These are phyloP conservation scores for Anniella stebbinsi DNA, from an alignment of 2,797 vertebrate genomes.

Conservation along the genomic window DNA sequence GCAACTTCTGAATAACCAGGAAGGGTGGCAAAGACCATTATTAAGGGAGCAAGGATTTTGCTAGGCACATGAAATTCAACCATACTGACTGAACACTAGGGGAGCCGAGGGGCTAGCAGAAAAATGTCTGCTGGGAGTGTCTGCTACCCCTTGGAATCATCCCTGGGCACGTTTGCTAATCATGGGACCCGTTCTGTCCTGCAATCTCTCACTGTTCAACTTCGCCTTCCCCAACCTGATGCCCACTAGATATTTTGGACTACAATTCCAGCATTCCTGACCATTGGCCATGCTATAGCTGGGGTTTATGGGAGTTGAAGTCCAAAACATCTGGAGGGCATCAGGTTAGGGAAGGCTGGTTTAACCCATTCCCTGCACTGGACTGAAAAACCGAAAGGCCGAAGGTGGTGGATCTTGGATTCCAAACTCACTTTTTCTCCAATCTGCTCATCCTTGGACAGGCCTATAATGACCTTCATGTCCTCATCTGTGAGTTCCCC, in stretches of 20 bases:
- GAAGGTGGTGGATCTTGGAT: background rate
- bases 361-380: background rate
- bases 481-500: slow-evolving; percentile 96
- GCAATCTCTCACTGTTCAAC: background rate
- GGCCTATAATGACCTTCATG: slow-evolving; percentile 89
- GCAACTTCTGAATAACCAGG: background rate
- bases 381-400: background rate
- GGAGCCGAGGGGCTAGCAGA: background rate
- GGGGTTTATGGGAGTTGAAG: too few relatives aligned
- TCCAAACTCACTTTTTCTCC: slow-evolving; percentile 88
- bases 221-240: too few relatives aligned
- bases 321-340: too few relatives aligned
- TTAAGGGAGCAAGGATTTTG: background rate
- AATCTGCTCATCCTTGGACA: slow-evolving; percentile 95
- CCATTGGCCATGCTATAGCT: too few relatives aligned
- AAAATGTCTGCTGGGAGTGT: background rate
- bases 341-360: too few relatives aligned
- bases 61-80: background rate
- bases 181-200: background rate
- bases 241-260: too few relatives aligned
- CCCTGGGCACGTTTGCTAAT: background rate
- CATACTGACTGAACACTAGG: background rate
- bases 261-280: too few relatives aligned
- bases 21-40: background rate
- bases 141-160: background rate